A percentile compares a stretch with the other conserved stretches of the same genome.
These are phyloP conservation scores for Acromyrmex charruanus DNA, from an alignment of 1,140 invertebrate genomes.

Conservation along the genomic window DNA sequence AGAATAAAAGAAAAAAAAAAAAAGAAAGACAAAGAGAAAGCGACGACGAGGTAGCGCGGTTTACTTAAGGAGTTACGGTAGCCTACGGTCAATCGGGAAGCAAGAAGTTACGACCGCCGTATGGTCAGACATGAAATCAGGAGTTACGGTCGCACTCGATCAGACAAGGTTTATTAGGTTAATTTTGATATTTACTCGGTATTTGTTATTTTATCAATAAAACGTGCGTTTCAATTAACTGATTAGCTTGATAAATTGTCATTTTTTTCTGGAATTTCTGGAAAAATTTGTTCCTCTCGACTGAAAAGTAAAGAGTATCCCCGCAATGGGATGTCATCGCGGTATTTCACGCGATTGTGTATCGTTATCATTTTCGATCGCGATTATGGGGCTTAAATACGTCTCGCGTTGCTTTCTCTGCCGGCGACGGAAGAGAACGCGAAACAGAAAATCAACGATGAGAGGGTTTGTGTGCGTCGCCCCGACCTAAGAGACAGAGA, in stretches of 20 bases:
- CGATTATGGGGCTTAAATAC: not conserved
- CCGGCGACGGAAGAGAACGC: constrained; percentile 42
- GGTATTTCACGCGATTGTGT: not conserved
- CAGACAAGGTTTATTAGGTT: not conserved
- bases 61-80: constrained; percentile 42
- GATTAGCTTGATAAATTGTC: not conserved
- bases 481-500: constrained; percentile 71
- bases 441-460: constrained; percentile 44
- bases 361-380: not conserved
- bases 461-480: constrained; percentile 43
- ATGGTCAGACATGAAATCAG: constrained; percentile 16
- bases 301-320: not conserved
- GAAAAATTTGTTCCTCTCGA: not conserved
- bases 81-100: constrained; percentile 7
- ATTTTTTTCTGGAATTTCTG: not conserved
- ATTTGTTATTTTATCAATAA: not conserved
- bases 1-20: not conserved
- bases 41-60: constrained; percentile 23
- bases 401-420: constrained; percentile 36
- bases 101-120: constrained; percentile 27
- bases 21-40: constrained; percentile 22
- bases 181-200: constrained; percentile 5
- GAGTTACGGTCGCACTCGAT: constrained; percentile 18
- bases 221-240: not conserved
- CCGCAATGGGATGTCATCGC: too few species aligned